Evolutionary conservation across 37 sponge, comb jelly and placozoan genomes (phyloP).

Genomic region (Aplysina aerophoba): DNA sequence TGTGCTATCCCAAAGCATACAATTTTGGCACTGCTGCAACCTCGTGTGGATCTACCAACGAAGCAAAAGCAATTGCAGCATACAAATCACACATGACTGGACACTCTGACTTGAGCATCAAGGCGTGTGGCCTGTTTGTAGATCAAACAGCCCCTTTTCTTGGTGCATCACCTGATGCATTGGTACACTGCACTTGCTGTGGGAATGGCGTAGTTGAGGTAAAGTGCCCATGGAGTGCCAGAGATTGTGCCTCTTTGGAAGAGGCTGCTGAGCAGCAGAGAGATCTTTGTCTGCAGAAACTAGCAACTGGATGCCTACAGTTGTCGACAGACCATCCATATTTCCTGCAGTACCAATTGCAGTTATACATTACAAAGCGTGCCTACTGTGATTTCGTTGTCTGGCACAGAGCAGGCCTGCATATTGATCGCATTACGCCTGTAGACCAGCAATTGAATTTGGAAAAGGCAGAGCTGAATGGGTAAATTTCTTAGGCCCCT

Average conservation of each 20-base stretch:
- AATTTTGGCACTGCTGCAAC: constrained; percentile 31
- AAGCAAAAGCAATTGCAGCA: background rate
- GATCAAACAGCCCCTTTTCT: background rate
- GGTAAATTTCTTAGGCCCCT: no score
- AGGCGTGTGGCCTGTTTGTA: background rate
- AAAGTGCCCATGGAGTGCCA: constrained; percentile 32
- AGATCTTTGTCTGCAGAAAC: constrained; percentile 18
- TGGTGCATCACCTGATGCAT: constrained; percentile 40
- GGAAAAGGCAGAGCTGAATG: background rate
- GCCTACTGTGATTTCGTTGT: constrained; percentile 45
- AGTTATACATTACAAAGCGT: constrained; percentile 21
- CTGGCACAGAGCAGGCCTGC: constrained; percentile 23
- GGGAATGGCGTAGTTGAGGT: constrained; percentile 36
- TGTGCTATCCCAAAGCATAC: constrained; percentile 37
- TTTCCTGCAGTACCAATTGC: constrained; percentile 47
- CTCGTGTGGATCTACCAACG: constrained; percentile 26
- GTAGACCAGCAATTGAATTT: background rate
- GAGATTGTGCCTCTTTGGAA: background rate
- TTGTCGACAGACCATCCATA: background rate
- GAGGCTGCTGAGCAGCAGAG: background rate
- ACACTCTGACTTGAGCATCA: background rate
- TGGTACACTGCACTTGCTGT: constrained; percentile 38
- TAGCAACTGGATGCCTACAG: background rate
- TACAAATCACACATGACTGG: constrained; percentile 8
- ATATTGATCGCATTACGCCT: background rate